phyloP scores from a whole-genome alignment of 2,113 vertebrate species.

The Tapirus terrestris region DNA sequence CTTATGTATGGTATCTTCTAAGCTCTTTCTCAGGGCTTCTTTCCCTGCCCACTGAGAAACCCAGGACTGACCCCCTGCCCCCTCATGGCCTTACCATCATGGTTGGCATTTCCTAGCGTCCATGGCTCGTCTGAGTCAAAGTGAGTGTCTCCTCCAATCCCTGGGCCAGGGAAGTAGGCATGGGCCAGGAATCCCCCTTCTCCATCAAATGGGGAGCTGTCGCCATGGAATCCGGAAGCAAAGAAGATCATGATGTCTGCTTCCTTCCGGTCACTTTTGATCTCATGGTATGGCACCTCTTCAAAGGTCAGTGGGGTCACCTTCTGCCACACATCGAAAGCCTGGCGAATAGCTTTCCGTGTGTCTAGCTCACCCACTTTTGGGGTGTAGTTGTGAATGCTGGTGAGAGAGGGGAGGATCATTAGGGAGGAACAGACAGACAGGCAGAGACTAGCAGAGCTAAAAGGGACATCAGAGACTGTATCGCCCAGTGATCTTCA shows the following conservation, averaged over 20 bases:
- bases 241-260: conserved; percentile 99
- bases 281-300: conserved; percentile 97
- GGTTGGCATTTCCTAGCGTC: conserved; percentile 97
- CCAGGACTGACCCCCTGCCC: neutral
- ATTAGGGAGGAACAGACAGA: neutral
- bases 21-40: neutral
- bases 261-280: conserved; percentile 97
- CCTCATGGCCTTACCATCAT: conserved; percentile 91
- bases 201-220: conserved; percentile 98
- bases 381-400: conserved; percentile 98
- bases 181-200: conserved; percentile 98
- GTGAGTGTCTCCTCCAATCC: conserved; percentile 98
- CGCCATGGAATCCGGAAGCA: conserved; percentile 98
- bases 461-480: neutral
- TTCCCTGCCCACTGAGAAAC: neutral
- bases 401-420: conserved; percentile 80
- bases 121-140: conserved; percentile 98
- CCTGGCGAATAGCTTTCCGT: conserved; percentile 95
- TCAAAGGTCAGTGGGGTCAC: conserved; percentile 98
- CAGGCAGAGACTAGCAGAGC: neutral
- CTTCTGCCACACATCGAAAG: conserved; percentile 98
- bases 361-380: conserved; percentile 98
- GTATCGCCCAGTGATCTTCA: neutral
- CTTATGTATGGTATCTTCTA: neutral
- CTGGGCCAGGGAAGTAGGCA: conserved; percentile 98